A percentile compares a stretch with the other conserved stretches of the same genome.
Conservation (phyloP, 92 coral and sea anemone species). For the Epizoanthus ramosus region DNA sequence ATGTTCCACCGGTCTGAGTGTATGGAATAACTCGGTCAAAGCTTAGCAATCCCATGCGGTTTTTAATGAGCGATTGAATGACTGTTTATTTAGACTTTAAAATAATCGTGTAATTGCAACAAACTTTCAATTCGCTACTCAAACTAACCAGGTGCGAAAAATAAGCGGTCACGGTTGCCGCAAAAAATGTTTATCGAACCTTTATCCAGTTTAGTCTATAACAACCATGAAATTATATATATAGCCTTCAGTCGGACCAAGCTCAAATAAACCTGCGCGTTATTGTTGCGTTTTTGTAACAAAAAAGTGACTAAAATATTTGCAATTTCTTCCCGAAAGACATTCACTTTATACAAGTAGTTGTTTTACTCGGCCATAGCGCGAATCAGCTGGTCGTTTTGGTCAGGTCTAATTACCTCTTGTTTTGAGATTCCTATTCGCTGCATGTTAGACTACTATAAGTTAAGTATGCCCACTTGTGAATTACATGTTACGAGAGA, state of each 20-base stretch:
- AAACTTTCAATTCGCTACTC: neutral
- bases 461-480: no score
- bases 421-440: neutral
- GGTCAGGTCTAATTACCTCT: neutral
- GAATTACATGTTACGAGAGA: neutral
- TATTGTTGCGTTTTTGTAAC: neutral
- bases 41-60: neutral
- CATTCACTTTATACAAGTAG: neutral
- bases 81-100: neutral
- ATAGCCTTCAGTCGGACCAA: neutral
- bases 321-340: neutral
- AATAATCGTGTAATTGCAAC: neutral
- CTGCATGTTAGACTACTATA: neutral
- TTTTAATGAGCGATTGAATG: conserved; percentile 21
- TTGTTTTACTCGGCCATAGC: neutral
- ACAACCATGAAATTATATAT: neutral
- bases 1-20: no score
- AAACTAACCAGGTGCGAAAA: neutral
- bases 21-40: neutral
- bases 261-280: neutral
- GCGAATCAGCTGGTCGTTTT: neutral
- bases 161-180: neutral
- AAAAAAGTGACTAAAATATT: neutral
- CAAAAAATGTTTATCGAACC: neutral
- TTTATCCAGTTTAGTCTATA: conserved; percentile 1